Evolutionary conservation across 2,888 invertebrate species (phyloP), one percentile per base, ranked within the genome.

Genomic region (Neocrepidodera transversa): DNA sequence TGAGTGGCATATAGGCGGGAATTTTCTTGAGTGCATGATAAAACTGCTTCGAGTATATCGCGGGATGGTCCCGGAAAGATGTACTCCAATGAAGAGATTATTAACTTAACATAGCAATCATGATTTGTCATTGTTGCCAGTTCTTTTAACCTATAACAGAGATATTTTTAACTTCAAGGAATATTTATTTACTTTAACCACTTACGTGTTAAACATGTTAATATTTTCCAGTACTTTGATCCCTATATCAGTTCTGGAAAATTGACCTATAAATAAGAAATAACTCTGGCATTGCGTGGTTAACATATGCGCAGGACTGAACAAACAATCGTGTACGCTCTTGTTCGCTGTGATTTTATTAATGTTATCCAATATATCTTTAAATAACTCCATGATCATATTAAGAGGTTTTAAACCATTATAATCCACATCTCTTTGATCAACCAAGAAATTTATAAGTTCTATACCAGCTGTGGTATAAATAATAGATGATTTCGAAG

Each of bases 261-360:
- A 84, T 68, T 93, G 89, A 0, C 97, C 97, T 63, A 97, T 87
- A 76, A 95, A 92, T 40, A 97, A 84, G 80, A 97, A 97, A 82
- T 97, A 97, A 82, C 92, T 91, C 78, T 95, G 95, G 76, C 94
- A 93, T 82, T 94, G 90, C 0, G 95, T 94, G 72, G 89, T 92
- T 69, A 88, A 85, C 86, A 95, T 89, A 76, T 92, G 91, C 68
- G 91, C 89, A 0, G 95, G 95, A 77, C 93, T 93, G 73, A 95
- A 92, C 14, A 94, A 81, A 67, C 93, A 93, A 74, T 93, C 93
- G 75, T 93, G 92, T 0, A 92, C 92, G 66, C 89, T 89, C 67
- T 87, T 85, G 1, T 89, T 86, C 1, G 86, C 86, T 40, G 86
- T 86, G 45, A 94, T 88, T 8, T 89, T 87, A 63, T 85, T 82